Base-by-base conservation (phyloP, 2,113 vertebrate genomes). In the Tangachromis dhanisi region DNA sequence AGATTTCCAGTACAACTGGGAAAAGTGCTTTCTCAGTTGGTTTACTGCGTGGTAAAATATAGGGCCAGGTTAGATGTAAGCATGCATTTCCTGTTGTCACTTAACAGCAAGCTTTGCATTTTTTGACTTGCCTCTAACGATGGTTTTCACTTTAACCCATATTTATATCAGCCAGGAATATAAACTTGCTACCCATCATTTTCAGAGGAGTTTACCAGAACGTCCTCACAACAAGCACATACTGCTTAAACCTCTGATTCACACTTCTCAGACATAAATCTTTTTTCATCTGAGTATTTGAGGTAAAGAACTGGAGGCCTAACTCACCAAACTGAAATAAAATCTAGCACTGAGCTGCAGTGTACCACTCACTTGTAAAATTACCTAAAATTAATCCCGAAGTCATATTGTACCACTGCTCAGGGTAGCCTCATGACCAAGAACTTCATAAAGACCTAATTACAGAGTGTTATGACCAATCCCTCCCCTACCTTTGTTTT, bases 371-470 rank as follows among this genome's bases (percentile, higher is more conserved):
- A 29, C 10, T 49, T 83, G 86, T 83, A 59, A 63, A 87, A 88
- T 93, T 90, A 83, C 86, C 81, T 90, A 86, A 89, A 90, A 91
- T 83, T 93, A 93, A 95, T 95, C 92, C 85, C 26, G 24, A 68
- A 68, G 80, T 83, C 86, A 31, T 66, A 86, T 81, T 91, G 5
- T 82, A 29, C 40, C 83, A 45, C 81, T 42, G 68, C 86, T 90
- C 24, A 63, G 55, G 73, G 16, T 16, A 85, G 47, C 78, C 82
- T 83, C 82, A 33, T 55, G 78, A 91, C 81, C 29, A 35, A 81
- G 87, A 84, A 88, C 79, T 88, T 87, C 59, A 92, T 66, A 83
- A 73, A 87, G 42, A 81, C 61, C 89, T 78, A 81, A 90, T 90
- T 83, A 85, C 40, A 83, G 33, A 86, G 87, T 42, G 86, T 92